These are phyloP conservation scores for Scaptomyza hsui DNA, from an alignment of 1,140 invertebrate species.

Conservation along the genomic window DNA sequence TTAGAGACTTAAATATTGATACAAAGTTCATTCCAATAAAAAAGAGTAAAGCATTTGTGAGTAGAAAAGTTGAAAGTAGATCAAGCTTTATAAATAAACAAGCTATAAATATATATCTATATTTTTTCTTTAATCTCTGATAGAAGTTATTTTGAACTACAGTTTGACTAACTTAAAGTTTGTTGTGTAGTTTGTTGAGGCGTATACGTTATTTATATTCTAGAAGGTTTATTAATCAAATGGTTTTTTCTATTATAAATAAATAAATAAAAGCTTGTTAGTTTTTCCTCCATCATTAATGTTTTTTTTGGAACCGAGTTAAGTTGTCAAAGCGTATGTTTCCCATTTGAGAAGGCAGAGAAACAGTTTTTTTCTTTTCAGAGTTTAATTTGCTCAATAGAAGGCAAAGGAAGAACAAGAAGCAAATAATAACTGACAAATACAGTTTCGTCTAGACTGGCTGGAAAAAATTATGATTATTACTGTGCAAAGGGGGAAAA, in stretches of 20 bases:
- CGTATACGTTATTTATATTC: background rate
- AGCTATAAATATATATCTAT: too few relatives aligned
- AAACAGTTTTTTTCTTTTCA: constrained; percentile 11
- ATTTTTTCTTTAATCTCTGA: too few relatives aligned
- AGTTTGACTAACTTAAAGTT: too few relatives aligned
- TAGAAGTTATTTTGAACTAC: too few relatives aligned
- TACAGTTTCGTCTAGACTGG: constrained; percentile 70
- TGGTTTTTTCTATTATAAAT: constrained; percentile 23
- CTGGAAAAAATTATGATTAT: constrained; percentile 42
- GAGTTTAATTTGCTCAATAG: constrained; percentile 37
- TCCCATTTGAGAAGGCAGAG: constrained; percentile 33
- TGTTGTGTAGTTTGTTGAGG: too few relatives aligned
- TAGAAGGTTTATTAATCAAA: too few relatives aligned
- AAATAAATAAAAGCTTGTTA: constrained; percentile 73
- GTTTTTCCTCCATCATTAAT: constrained; percentile 44
- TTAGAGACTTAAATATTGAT: constrained; percentile 7
- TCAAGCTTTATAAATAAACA: too few relatives aligned
- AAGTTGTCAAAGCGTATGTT: constrained; percentile 67
- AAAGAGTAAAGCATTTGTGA: too few relatives aligned
- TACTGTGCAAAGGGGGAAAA: constrained; percentile 4
- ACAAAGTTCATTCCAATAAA: too few relatives aligned
- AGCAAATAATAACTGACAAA: constrained; percentile 70
- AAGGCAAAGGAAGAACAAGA: too few relatives aligned
- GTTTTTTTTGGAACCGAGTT: constrained; percentile 23
- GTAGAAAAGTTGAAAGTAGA: too few relatives aligned